phyloP scores from a whole-genome alignment of 1,140 invertebrate genomes.

The Varroa destructor region DNA sequence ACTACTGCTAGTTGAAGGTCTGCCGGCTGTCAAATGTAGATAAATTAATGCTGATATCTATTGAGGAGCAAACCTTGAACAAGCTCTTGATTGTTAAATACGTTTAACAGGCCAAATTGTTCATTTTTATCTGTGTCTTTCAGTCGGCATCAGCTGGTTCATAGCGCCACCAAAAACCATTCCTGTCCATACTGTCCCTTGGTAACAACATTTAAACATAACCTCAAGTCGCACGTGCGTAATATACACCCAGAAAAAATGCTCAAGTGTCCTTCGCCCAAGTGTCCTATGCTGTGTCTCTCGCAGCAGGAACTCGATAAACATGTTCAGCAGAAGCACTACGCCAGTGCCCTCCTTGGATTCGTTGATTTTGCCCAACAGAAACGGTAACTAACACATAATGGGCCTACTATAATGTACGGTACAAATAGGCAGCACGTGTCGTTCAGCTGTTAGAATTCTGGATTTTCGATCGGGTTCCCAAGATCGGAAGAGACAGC shows the following conservation, averaged over 20 bases:
- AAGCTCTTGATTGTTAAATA: background rate
- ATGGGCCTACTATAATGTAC: too few relatives aligned
- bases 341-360: conserved; percentile 19
- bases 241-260: conserved; percentile 34
- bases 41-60: too few relatives aligned
- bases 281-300: conserved; percentile 19
- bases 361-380: conserved; percentile 21
- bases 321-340: conserved; percentile 25
- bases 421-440: too few relatives aligned
- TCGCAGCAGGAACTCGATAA: conserved; percentile 26
- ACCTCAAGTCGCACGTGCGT: conserved; percentile 30
- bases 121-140: background rate
- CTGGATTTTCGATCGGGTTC: too few relatives aligned
- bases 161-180: conserved; percentile 24
- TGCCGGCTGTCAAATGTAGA: too few relatives aligned
- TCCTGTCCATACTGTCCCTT: conserved; percentile 25
- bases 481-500: too few relatives aligned
- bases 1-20: too few relatives aligned
- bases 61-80: background rate
- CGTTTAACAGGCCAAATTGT: background rate
- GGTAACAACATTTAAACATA: conserved; percentile 27
- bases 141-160: conserved; percentile 22
- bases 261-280: conserved; percentile 24
- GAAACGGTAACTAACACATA: too few relatives aligned
- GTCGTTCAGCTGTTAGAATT: too few relatives aligned